Evolutionary conservation across 1,140 invertebrate species (phyloP).

Genomic region (Lepeophtheirus salmonis): DNA sequence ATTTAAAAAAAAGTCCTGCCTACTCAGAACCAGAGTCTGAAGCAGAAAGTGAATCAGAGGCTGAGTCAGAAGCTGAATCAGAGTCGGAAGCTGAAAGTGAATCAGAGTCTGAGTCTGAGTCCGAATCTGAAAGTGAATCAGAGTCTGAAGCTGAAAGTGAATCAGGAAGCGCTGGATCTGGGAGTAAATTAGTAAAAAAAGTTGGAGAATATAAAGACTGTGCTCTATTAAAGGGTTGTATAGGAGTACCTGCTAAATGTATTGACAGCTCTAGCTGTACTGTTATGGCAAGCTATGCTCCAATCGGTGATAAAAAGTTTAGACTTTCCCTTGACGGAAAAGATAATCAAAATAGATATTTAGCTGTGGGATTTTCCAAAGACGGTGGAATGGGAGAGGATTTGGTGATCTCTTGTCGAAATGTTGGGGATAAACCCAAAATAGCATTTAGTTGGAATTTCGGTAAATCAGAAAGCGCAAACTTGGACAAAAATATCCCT

Average conservation of each 20-base stretch:
- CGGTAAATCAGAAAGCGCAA: not conserved
- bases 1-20: not conserved
- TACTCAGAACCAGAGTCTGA: not conserved
- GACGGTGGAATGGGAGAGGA: conserved; percentile 5
- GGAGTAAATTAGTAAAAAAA: too few relatives aligned
- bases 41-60: not conserved
- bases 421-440: not conserved
- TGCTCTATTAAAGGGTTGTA: not conserved
- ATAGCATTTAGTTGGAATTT: not conserved
- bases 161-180: not conserved
- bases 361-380: not conserved
- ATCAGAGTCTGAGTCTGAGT: not conserved
- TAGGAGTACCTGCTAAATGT: conserved; percentile 1
- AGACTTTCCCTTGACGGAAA: not conserved
- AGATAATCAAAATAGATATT: not conserved
- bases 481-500: not conserved
- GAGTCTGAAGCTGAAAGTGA: not conserved
- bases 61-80: not conserved
- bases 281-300: not conserved
- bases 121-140: conserved; percentile 2
- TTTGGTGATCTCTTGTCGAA: not conserved
- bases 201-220: not conserved
- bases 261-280: not conserved
- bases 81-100: not conserved
- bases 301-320: not conserved